These are phyloP conservation scores for Murina feae DNA, from an alignment of 2,113 vertebrate species.

Conservation along the genomic window DNA sequence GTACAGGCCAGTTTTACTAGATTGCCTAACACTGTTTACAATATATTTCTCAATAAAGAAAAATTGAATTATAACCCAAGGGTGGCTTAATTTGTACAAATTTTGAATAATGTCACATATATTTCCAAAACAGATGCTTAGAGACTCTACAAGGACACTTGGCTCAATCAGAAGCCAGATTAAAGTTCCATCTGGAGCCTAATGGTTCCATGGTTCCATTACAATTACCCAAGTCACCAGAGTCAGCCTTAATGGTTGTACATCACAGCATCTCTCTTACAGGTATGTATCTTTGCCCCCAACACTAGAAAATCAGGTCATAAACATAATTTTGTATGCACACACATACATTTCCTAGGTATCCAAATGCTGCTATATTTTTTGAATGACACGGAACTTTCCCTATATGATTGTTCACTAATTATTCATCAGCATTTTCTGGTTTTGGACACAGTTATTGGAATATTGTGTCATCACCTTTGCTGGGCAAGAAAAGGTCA, in stretches of 20 bases:
- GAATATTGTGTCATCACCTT: neutral
- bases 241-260: slow-evolving; percentile 70
- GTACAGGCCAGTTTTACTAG: slow-evolving; percentile 70
- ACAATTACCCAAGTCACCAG: slow-evolving; percentile 81
- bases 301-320: slow-evolving; percentile 46
- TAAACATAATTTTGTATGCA: neutral
- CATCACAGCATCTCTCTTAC: slow-evolving; percentile 46
- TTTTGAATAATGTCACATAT: slow-evolving; percentile 85
- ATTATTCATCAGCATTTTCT: neutral
- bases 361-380: neutral
- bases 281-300: slow-evolving; percentile 46
- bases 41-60: slow-evolving; percentile 82
- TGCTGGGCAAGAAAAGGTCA: neutral
- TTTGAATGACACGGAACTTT: neutral
- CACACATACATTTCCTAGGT: neutral
- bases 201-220: slow-evolving; percentile 79
- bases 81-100: slow-evolving; percentile 84
- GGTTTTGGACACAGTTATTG: neutral
- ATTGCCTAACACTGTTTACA: slow-evolving; percentile 77
- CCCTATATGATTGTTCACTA: neutral
- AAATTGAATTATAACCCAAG: slow-evolving; percentile 83
- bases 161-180: slow-evolving; percentile 83
- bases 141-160: slow-evolving; percentile 83
- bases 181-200: slow-evolving; percentile 84
- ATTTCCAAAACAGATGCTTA: slow-evolving; percentile 86